Evolutionary conservation across 2,797 vertebrate species (phyloP).

Genomic region (Hypotaenidia philippensis): DNA sequence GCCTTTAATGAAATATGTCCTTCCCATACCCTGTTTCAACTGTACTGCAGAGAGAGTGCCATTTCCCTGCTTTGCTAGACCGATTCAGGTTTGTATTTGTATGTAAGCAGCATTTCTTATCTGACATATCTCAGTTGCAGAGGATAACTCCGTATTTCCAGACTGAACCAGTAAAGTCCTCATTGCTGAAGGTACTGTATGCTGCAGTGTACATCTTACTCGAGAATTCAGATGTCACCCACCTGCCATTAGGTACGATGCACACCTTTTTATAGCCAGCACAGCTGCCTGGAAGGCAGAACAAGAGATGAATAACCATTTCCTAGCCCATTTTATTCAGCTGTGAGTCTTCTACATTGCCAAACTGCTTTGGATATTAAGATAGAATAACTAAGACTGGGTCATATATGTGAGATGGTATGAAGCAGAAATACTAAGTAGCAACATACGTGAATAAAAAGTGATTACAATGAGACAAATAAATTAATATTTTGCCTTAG

Average conservation of each 20-base stretch:
- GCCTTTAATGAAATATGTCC: neutral
- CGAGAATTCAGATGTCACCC: constrained; percentile 1
- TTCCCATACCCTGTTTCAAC: neutral
- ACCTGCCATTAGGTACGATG: constrained; percentile 16
- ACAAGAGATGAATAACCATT: constrained; percentile 40
- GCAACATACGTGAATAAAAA: constrained; percentile 51
- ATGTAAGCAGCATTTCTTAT: neutral
- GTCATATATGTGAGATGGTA: neutral
- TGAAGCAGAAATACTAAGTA: neutral
- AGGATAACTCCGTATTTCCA: neutral
- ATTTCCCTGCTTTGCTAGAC: neutral
- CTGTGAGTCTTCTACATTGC: neutral
- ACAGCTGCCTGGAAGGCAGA: constrained; percentile 29
- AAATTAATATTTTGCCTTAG: constrained; percentile 56
- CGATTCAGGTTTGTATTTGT: neutral
- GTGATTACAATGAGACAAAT: constrained; percentile 52
- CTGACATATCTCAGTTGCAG: neutral
- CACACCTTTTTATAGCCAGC: constrained; percentile 15
- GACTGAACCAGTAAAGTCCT: neutral
- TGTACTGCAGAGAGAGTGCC: neutral
- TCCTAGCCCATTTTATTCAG: constrained; percentile 1
- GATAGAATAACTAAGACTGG: constrained; percentile 18
- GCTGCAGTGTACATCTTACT: neutral
- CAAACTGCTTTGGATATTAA: neutral
- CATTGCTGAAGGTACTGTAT: neutral